These are phyloP conservation scores for Morpho helenor DNA, from an alignment of 2,888 invertebrate species.

Conservation along the genomic window DNA sequence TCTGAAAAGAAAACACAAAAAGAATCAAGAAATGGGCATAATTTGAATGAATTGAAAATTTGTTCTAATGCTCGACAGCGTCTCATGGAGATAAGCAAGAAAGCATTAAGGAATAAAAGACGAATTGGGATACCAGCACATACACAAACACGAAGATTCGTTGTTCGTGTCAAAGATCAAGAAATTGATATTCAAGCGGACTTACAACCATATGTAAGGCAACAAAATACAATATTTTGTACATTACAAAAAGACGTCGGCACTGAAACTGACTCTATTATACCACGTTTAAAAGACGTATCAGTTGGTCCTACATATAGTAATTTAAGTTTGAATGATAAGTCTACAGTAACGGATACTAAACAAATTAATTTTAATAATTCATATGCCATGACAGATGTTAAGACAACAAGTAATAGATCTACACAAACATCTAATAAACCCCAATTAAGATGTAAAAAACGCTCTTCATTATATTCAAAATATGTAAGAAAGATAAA, in stretches of 20 bases:
- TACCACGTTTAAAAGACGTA: constrained; percentile 70
- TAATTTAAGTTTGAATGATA: constrained; percentile 49
- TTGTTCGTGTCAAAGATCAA: constrained; percentile 78
- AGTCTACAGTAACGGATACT: constrained; percentile 52
- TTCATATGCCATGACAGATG: constrained; percentile 65
- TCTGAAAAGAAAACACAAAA: constrained; percentile 50
- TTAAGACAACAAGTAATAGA: constrained; percentile 41
- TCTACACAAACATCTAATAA: constrained; percentile 55
- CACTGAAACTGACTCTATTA: constrained; percentile 64
- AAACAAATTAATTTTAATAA: constrained; percentile 45
- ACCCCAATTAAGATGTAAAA: constrained; percentile 57
- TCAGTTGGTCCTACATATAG: constrained; percentile 58
- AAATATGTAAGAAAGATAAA: constrained; percentile 39
- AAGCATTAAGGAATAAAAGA: constrained; percentile 75
- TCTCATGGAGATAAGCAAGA: constrained; percentile 79
- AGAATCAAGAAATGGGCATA: constrained; percentile 43
- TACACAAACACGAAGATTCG: constrained; percentile 77
- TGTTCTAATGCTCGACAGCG: constrained; percentile 79
- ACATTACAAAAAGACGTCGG: constrained; percentile 50
- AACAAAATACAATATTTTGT: constrained; percentile 41
- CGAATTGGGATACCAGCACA: constrained; percentile 73
- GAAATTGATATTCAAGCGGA: constrained; percentile 76
- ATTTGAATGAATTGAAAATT: constrained; percentile 73
- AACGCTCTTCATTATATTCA: constrained; percentile 36
- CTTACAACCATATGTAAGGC: constrained; percentile 58